Evolutionary conservation across 2,888 invertebrate genomes (phyloP), one percentile per base, ranked within the genome.

Genomic region (Sialis lutaria): DNA sequence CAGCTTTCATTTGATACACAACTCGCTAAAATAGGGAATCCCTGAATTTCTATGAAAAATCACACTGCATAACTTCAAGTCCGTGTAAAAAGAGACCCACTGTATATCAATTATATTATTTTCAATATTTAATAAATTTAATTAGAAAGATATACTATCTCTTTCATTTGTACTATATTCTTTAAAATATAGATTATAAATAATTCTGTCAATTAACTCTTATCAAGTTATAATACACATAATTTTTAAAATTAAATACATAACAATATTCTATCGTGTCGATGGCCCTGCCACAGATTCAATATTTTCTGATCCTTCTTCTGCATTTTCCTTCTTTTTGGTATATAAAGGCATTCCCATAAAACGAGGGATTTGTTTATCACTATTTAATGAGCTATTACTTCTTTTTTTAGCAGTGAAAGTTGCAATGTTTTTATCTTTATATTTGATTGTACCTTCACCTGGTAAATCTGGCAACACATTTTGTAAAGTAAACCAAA

Each of bases 321-420:
- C 58, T 7, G 40, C 39, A 6, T 44, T 54, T 32, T 58, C 58
- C 12, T 47, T 56, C 57, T 50, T 46, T 43, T 53, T 56, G 52
- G 69, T 68, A 60, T 75, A 77, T 45, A 85, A 65, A 8, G 86
- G 86, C 74, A 85, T 79, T 40, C 87, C 86, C 86, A 87, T 85
- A 56, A 88, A 88, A 50, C 64, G 73, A 6, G 77, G 75, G 49
- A 62, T 58, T 53, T 51, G 53, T 42, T 49, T 54, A 45, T 58
- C 57, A 48, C 49, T 52, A 44, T 53, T 8, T 22, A 40, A n/a
- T 33, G 46, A 49, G 5, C 62, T 57, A 43, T 63, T 59, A 53
- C 69, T 63, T 50, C 70, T 67, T 45, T 62, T 64, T 56, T 69
- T 65, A 55, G 60, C 63, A 50, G 63, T 59, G 55, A 56, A 53